Evolutionary conservation across 2,888 invertebrate genomes (phyloP), one percentile per base, ranked within the genome.

Genomic region (Suillia variegata): DNA sequence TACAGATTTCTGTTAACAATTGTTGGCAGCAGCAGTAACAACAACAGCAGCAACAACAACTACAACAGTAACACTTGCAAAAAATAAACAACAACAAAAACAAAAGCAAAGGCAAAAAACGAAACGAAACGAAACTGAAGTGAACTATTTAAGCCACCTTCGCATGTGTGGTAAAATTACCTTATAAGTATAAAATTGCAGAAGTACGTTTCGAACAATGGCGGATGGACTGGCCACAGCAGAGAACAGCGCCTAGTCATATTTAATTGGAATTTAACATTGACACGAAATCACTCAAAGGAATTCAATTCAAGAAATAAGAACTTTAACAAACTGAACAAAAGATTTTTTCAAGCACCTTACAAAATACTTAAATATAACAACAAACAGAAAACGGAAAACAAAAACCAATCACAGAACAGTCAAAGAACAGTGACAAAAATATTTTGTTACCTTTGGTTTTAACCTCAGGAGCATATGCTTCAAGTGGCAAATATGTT

Each of bases 121-220:
- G 56, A 52, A 58, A 53, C 54, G 26, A 53, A 67, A 73, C 8
- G 10, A 49, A 15, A 45, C 15, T 13, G 13, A 54, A 12, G 22
- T 31, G 17, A 48, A 51, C 45, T 45, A 5, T 20, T 45, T 22
- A 50, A 53, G 56, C 69, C 76, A 78, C 79, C 77, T 77, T 78
- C 79, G 70, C 77, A 72, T 67, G 70, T 68, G 68, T 67, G 70
- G 73, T 78, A 71, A 71, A 73, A 70, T 78, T 77, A 78, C 73
- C 71, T 67, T 73, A 69, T 72, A 74, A 67, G 75, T 75, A 66
- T 74, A 73, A 76, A 75, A 74, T 75, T 73, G 75, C 75, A 76
- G 75, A 75, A 69, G 76, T 75, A 69, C 54, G 68, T 65, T 58
- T 56, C 48, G 69, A 66, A 64, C 42, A 33, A 66, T 66, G 63